A percentile compares a stretch with the other conserved stretches of the same genome.
Conservation (phyloP, 2,113 vertebrate genomes). For the Condylura cristata region DNA sequence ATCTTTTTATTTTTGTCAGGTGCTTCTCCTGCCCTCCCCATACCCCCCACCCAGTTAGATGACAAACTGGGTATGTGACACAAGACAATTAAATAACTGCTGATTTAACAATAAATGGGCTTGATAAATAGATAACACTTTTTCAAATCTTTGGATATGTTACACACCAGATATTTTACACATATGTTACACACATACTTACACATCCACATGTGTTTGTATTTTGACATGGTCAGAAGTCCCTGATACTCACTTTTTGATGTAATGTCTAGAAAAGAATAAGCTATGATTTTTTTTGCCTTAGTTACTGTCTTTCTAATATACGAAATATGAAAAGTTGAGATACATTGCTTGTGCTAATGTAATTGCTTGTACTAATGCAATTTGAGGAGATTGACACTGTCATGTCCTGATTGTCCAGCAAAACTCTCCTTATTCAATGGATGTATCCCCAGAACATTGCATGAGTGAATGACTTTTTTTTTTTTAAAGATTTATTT, state of each 20-base stretch:
- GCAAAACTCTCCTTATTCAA: not conserved
- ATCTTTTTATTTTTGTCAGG: not conserved
- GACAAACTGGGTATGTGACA: not conserved
- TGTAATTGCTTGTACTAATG: not conserved
- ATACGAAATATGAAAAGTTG: not conserved
- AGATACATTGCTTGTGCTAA: not conserved
- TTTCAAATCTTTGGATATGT: not conserved
- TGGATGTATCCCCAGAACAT: not conserved
- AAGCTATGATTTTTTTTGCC: not conserved
- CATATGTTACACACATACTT: not conserved
- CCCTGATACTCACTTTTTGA: not conserved
- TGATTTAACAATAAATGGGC: not conserved
- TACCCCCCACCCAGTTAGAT: not conserved
- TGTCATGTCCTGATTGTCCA: not conserved
- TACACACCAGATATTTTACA: not conserved
- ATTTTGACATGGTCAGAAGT: not conserved
- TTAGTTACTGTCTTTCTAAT: not conserved
- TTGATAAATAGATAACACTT: not conserved
- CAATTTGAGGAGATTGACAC: not conserved
- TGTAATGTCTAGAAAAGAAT: not conserved
- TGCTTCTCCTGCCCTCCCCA: not conserved
- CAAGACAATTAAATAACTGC: not conserved
- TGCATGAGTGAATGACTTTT: not conserved
- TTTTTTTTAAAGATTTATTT: too few relatives aligned
- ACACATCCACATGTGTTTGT: not conserved